A percentile compares a stretch with the other conserved stretches of the same genome.
These are phyloP conservation scores for Glaucidium brasilianum DNA, from an alignment of 2,113 vertebrate genomes.

Conservation along the genomic window DNA sequence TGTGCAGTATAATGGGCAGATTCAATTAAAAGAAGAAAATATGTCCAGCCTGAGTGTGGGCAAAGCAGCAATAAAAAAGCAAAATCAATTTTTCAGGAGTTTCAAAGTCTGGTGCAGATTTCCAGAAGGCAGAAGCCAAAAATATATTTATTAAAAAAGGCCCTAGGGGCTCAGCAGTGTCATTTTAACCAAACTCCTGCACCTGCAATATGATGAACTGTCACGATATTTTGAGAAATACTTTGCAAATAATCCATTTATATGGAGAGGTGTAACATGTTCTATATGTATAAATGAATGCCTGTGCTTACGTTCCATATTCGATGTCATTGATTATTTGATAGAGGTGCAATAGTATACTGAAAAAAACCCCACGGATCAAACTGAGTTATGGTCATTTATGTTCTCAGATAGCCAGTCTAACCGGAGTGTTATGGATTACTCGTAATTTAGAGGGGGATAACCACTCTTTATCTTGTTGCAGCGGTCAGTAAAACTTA, in stretches of 20 bases:
- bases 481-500: too few species aligned
- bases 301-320: not conserved
- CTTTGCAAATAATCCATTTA: constrained; percentile 37
- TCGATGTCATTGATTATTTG: not conserved
- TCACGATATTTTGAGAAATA: not conserved
- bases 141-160: constrained; percentile 41
- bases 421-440: too few species aligned
- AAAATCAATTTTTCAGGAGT: constrained; percentile 56
- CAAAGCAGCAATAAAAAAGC: constrained; percentile 60
- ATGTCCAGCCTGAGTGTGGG: constrained; percentile 5
- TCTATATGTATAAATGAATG: not conserved
- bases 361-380: not conserved
- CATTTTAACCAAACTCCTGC: constrained; percentile 17
- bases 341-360: not conserved
- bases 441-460: too few species aligned
- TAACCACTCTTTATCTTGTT: too few species aligned
- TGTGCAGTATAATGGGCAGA: constrained; percentile 26
- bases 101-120: constrained; percentile 26
- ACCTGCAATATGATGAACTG: constrained; percentile 13
- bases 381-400: not conserved
- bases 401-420: not conserved
- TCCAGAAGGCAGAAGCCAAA: constrained; percentile 57
- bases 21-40: constrained; percentile 47
- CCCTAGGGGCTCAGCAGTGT: constrained; percentile 9
- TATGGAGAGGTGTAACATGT: not conserved